Conservation (phyloP, 1,140 invertebrate genomes). For the Drosophila suzukii region DNA sequence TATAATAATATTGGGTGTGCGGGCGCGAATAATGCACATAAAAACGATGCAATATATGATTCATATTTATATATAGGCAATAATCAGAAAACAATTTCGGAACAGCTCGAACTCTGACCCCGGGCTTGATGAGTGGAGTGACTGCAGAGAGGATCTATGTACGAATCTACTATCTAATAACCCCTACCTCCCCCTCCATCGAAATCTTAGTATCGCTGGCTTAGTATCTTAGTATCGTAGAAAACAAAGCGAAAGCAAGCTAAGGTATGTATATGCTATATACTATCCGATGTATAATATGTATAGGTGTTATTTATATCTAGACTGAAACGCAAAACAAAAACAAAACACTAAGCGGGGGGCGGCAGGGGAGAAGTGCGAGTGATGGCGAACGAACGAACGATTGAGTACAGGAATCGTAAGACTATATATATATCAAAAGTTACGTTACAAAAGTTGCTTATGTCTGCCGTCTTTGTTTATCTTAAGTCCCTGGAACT, state of each 20-base stretch:
- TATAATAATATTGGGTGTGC: conserved; percentile 6
- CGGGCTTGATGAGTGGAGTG: conserved; percentile 16
- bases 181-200: conserved; percentile 30
- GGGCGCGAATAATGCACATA: conserved; percentile 12
- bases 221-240: too few relatives aligned
- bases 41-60: conserved; percentile 25
- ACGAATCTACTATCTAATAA: background rate
- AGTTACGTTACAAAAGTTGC: conserved; percentile 48
- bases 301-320: conserved; percentile 39
- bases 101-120: conserved; percentile 7
- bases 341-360: conserved; percentile 19
- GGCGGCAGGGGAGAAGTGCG: background rate
- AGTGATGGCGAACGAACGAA: conserved; percentile 7
- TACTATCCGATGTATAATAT: conserved; percentile 55
- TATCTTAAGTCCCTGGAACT: conserved; percentile 17
- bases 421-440: conserved; percentile 47
- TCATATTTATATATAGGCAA: conserved; percentile 28
- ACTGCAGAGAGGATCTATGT: background rate
- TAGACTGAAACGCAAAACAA: conserved; percentile 33
- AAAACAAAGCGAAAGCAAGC: conserved; percentile 59
- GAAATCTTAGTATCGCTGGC: conserved; percentile 7
- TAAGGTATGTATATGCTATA: conserved; percentile 38
- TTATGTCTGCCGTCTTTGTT: conserved; percentile 15
- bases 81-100: conserved; percentile 40
- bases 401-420: conserved; percentile 37